Evolutionary conservation across 2,113 vertebrate species (phyloP), one percentile per base, ranked within the genome.

Genomic region (Plestiodon gilberti): DNA sequence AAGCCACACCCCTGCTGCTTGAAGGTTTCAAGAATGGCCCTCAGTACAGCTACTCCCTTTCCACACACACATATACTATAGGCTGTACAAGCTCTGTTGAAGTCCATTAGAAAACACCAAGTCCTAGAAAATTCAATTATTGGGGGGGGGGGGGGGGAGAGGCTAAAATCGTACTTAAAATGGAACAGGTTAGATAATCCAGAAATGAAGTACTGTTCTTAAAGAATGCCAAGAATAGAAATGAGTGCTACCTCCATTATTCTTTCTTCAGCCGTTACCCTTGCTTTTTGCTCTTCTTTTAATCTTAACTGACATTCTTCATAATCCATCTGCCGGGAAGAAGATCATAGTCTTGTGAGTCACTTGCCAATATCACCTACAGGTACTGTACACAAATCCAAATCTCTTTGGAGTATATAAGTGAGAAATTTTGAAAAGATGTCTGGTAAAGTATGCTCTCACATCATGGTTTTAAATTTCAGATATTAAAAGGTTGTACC

Each of bases 201-300:
- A 61, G 65, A 78, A 3, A 85, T 23, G 43, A 11, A 23, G 9
- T 20, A 55, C 3, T 35, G 73, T 20, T 79, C 83, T 88, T 78
- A 80, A 93, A 89, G 77, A 81, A 84, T 6, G 69, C 23, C 30
- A 73, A 84, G 28, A 52, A 15, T 52, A 30, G 94, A 87, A 89
- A 86, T 23, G 69, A 80, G 77, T 14, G 77, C 75, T 91, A 99
- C 98, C 98, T 99, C 97, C 57, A 92, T 95, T 91, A 98, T 89
- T 28, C 95, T 95, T 55, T 97, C 96, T 91, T 98, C 97, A 69
- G 97, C 96, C 89, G 95, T 98, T 25, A 98, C 84, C 89, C 98
- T 97, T 87, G 97, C 95, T 79, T 95, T 97, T 93, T 96, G 96
- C 90, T 99, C 98, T 85, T 98, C 97, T 74, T 95, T 95, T 75